Conservation (phyloP, 2,113 vertebrate genomes). For the Salvelinus fontinalis region DNA sequence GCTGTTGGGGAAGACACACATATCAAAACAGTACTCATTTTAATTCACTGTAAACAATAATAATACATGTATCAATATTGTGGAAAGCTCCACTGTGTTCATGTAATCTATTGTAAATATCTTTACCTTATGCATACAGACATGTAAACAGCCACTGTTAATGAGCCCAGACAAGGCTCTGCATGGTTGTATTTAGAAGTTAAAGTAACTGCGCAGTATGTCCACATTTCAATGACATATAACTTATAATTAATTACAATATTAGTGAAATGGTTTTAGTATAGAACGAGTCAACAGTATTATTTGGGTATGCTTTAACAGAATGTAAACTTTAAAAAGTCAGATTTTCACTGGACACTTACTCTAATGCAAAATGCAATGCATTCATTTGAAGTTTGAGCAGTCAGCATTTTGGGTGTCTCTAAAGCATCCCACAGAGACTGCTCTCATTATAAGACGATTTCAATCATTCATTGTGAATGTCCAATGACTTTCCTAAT, state of each 20-base stretch:
- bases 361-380: constrained; percentile 59
- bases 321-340: too few relatives aligned
- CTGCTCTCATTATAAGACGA: constrained; percentile 68
- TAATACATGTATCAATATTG: neutral
- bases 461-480: constrained; percentile 71
- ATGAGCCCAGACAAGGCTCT: constrained; percentile 40
- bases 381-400: constrained; percentile 62
- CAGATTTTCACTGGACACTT: too few relatives aligned
- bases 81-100: neutral
- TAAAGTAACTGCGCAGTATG: neutral
- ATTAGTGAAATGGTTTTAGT: too few relatives aligned
- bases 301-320: too few relatives aligned
- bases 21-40: neutral
- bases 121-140: constrained; percentile 22
- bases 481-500: constrained; percentile 32
- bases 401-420: constrained; percentile 63
- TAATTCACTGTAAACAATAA: neutral
- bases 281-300: too few relatives aligned
- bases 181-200: constrained; percentile 62
- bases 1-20: neutral
- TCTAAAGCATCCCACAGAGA: constrained; percentile 55
- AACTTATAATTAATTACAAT: too few relatives aligned
- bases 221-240: too few relatives aligned
- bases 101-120: constrained; percentile 24
- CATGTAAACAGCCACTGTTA: constrained; percentile 51